Evolutionary conservation across 2,888 invertebrate genomes (phyloP), one percentile per base, ranked within the genome.

Genomic region (Tetrapedia diversipes): DNA sequence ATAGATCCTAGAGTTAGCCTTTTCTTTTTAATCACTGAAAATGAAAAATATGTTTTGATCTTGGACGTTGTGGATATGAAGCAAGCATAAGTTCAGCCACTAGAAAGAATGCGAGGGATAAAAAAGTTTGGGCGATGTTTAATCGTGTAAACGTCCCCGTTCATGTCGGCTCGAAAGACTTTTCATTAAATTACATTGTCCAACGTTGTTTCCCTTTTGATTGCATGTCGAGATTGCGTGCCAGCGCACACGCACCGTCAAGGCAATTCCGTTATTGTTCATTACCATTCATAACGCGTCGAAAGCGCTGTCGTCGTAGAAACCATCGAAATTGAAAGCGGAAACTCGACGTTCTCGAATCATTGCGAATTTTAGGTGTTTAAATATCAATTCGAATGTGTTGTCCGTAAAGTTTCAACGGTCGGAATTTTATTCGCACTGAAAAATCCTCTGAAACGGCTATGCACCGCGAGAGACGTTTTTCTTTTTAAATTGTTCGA

Each of bases 141-240:
- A 37, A 57, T 56, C 37, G 56, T 16, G 19, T 22, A 29, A 67
- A 67, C 24, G 49, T 57, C 10, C 47, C 34, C 27, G 32, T 60
- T 60, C 61, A 61, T 61, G 61, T 10, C 6, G 27, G 6, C 60
- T 24, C 22, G 11, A 32, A 29, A 51, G 41, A 60, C 32, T 43
- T 54, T 69, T 53, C 63, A 37, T 37, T 54, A 69, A 69, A 63
- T 69, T 63, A 54, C 69, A 53, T 43, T 43, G 63, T 37, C 53
- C 53, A 27, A 22, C 63, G 22, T 54, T 63, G 69, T 63, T 63
- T 63, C 63, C 34, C 16, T 63, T 63, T 29, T 45, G 63, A 63
- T 69, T 34, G 63, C 69, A 29, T 63, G 63, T 53, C 53, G 16
- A 63, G 63, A 69, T 63, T 41, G n/a, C 61, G 11, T 47, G 16